Percentiles rank a stretch among this genome's conserved stretches.
phyloP scores from a whole-genome alignment of 2,888 invertebrate species.

The Sinotaia quadrata region DNA sequence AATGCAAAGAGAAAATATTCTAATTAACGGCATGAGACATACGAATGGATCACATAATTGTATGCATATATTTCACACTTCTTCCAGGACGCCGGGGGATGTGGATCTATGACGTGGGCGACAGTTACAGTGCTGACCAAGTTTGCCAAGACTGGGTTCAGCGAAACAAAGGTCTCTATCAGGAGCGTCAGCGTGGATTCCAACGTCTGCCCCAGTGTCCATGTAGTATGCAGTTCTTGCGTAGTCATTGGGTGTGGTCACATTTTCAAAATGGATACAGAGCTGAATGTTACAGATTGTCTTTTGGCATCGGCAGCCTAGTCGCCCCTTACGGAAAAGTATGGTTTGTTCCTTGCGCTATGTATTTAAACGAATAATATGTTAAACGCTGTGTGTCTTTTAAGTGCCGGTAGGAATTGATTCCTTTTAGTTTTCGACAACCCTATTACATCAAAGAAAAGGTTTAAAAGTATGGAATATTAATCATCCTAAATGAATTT shows the following conservation, averaged over 20 bases:
- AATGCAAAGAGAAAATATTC: too few species aligned
- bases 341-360: too few species aligned
- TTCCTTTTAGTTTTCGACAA: too few species aligned
- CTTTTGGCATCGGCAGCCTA: background rate
- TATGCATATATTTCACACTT: too few species aligned
- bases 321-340: background rate
- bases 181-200: background rate
- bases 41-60: too few species aligned
- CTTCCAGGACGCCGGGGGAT: background rate
- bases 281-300: background rate
- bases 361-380: too few species aligned
- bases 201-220: constrained; percentile 3
- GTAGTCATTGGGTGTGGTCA: background rate
- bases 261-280: background rate
- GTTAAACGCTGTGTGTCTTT: too few species aligned
- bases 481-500: too few species aligned
- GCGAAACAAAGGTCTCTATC: background rate
- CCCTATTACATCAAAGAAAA: too few species aligned
- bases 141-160: background rate
- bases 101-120: background rate
- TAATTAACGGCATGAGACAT: too few species aligned
- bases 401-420: too few species aligned
- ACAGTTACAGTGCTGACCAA: background rate
- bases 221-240: background rate
- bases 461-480: too few species aligned